These are phyloP conservation scores for Cryptosula pallasiana DNA, from an alignment of 2,888 invertebrate genomes.

Conservation along the genomic window DNA sequence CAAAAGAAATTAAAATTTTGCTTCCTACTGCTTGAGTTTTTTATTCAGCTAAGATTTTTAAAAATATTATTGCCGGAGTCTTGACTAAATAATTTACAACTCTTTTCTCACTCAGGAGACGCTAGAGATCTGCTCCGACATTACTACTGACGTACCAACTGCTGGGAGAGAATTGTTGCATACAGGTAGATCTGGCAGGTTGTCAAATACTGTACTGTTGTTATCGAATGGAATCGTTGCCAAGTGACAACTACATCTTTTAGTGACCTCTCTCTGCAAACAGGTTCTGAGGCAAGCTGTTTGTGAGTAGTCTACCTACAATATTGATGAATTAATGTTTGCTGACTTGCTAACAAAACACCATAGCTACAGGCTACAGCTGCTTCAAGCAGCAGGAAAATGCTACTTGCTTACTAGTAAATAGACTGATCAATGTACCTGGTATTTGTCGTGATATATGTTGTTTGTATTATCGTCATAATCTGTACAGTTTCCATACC, in stretches of 20 bases:
- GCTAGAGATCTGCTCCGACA: no score
- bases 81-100: no score
- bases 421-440: neutral
- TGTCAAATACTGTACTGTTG: neutral
- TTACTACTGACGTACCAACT: neutral
- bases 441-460: neutral
- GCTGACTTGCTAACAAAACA: no score
- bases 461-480: neutral
- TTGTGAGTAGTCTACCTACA: neutral
- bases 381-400: no score
- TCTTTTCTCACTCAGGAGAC: no score
- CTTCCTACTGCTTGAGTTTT: no score
- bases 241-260: neutral
- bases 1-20: no score
- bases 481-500: conserved; percentile 1
- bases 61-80: no score
- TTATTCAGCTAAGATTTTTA: no score
- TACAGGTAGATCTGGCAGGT: neutral
- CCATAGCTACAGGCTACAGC: no score
- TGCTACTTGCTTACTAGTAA: no score
- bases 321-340: neutral
- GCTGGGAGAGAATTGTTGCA: neutral
- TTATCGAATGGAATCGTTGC: neutral
- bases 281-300: conserved; percentile 17
- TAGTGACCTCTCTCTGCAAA: neutral